Conservation (phyloP, 2,888 invertebrate genomes). For the Eupelmus urozonus region DNA sequence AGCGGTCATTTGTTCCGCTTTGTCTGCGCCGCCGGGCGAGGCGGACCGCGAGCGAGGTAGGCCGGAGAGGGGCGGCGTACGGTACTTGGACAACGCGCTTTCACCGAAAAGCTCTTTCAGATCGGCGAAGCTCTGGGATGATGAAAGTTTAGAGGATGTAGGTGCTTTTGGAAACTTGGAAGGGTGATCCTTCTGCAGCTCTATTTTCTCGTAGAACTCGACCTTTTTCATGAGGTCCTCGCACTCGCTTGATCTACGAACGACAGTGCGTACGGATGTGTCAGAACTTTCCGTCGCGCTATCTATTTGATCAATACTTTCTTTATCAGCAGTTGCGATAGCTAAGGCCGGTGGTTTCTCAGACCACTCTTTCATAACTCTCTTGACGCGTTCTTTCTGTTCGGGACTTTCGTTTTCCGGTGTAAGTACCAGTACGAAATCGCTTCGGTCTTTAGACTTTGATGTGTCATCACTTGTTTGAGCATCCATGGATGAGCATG, state of each 20-base stretch:
- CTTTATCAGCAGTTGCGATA: constrained; percentile 63
- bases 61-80: constrained; percentile 77
- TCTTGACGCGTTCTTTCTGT: constrained; percentile 72
- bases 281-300: constrained; percentile 84
- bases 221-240: constrained; percentile 86
- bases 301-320: constrained; percentile 82
- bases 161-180: constrained; percentile 71
- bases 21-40: constrained; percentile 59
- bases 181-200: constrained; percentile 74
- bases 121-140: constrained; percentile 86
- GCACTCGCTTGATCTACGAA: constrained; percentile 79
- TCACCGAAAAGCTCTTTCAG: constrained; percentile 91
- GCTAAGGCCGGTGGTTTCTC: constrained; percentile 72
- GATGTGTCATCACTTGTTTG: constrained; percentile 33
- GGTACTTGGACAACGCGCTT: constrained; percentile 81
- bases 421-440: constrained; percentile 78
- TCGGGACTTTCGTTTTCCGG: constrained; percentile 70
- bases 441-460: constrained; percentile 69
- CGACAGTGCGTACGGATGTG: constrained; percentile 84
- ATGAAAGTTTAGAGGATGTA: constrained; percentile 66
- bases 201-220: constrained; percentile 88
- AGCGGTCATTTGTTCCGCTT: constrained; percentile 61
- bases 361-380: constrained; percentile 77
- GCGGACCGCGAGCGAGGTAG: constrained; percentile 62
- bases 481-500: constrained; percentile 75